phyloP scores from a whole-genome alignment of 2,888 invertebrate genomes.

The Platycnemis pennipes region DNA sequence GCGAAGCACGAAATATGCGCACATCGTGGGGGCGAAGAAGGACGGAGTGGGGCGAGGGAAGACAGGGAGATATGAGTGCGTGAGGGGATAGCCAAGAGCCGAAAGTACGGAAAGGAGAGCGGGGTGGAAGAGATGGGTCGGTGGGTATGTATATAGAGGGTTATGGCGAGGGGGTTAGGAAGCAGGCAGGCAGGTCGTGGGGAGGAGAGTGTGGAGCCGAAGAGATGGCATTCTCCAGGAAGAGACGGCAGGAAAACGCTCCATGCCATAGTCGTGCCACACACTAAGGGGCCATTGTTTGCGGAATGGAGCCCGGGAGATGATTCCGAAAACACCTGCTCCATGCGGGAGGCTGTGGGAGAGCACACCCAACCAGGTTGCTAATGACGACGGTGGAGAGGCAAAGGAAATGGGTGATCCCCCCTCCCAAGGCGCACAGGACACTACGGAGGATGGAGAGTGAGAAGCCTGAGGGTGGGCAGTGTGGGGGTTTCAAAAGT shows the following conservation, averaged over 20 bases:
- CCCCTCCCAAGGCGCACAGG: not conserved
- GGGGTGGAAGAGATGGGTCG: not conserved
- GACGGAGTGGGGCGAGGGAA: not conserved
- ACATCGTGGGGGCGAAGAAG: not conserved
- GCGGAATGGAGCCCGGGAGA: conserved; percentile 22
- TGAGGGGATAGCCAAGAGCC: conserved; percentile 4
- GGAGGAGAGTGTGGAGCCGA: not conserved
- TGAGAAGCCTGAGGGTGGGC: not conserved
- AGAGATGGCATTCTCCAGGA: not conserved
- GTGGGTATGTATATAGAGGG: not conserved
- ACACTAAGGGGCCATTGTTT: conserved; percentile 21
- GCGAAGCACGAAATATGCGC: conserved; percentile 28
- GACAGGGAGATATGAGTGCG: not conserved
- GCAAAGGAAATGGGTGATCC: not conserved
- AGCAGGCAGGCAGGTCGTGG: not conserved
- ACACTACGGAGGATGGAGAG: not conserved
- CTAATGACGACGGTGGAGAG: not conserved
- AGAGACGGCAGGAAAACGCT: not conserved
- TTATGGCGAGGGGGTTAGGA: not conserved
- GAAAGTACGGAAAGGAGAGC: not conserved
- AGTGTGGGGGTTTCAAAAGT: not conserved
- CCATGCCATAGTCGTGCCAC: not conserved
- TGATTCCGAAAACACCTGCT: conserved; percentile 36
- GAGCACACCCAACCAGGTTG: not conserved
- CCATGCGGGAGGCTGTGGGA: not conserved